Base-by-base conservation (phyloP, 2,113 vertebrate species). In the Nesogale talazaci region DNA sequence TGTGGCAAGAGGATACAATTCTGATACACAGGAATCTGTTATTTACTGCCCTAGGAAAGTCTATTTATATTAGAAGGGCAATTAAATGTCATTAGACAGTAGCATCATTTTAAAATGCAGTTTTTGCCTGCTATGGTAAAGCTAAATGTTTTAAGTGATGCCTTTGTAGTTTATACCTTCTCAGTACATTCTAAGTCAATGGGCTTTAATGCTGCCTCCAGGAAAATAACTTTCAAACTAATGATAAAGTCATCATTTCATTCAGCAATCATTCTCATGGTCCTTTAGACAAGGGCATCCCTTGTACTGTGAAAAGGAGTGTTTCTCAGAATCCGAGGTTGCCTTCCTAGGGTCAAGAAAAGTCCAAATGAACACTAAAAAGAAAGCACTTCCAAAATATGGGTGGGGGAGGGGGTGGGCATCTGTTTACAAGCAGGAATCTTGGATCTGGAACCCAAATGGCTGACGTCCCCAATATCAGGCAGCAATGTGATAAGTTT, bases 291-390 rank as follows among this genome's bases (percentile, higher is more conserved):
- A 84, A 8, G 67, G 63, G 36, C 56, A 85, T 87, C 46, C 20
- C 3, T 93, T 85, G 84, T 65, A 56, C 77, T 74, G 29, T 7
- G 69, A 92, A 77, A 57, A 38, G 25, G 2, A 79, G 46, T 76
- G 63, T 7, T 91, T 88, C 77, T 79, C n/a, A 67, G 88, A 74
- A 93, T 72, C 59, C 46, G 34, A 86, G 27, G 67, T 65, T 61
- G 91, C 27, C 52, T 80, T 42, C 81, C 22, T 5, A 56, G 34
- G 70, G 61, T 94, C n/a, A 74, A 81, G 85, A 78, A 93, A 89
- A 87, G 82, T 76, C 86, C 74, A 91, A 31, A 23, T 56, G 70
- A 84, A 70, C 61, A 91, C 93, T 61, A 67, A 76, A 83, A 86
- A 87, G 27, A 77, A 14, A 0, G 3, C 15, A 34, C 29, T 86